Conservation (phyloP, 2,888 invertebrate genomes). For the Drosophila aldrichi region DNA sequence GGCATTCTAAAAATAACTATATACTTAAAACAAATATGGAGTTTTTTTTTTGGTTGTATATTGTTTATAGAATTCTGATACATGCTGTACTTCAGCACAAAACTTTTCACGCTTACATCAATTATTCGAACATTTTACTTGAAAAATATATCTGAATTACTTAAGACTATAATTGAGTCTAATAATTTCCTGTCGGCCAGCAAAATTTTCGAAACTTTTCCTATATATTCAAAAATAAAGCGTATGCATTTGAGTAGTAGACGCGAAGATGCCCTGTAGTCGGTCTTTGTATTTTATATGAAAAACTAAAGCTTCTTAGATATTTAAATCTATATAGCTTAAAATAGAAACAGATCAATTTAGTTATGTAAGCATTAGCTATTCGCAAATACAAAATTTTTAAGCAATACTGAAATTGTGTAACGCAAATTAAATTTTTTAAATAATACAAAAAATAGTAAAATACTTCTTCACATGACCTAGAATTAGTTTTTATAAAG, state of each 20-base stretch:
- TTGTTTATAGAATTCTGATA: slow-evolving; percentile 18
- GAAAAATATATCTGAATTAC: neutral
- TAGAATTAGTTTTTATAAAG: neutral
- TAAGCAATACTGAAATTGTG: neutral
- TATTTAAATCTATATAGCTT: neutral
- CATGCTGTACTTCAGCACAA: neutral
- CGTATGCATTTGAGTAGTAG: neutral
- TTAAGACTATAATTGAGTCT: neutral
- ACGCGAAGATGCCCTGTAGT: slow-evolving; percentile 4
- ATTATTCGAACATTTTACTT: slow-evolving; percentile 1
- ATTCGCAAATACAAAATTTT: neutral
- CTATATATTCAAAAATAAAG: slow-evolving; percentile 5
- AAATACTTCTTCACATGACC: too few species aligned
- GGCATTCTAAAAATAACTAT: slow-evolving; percentile 38
- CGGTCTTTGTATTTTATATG: neutral
- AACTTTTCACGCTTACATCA: neutral
- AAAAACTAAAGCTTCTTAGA: neutral
- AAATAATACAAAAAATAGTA: neutral
- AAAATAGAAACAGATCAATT: neutral
- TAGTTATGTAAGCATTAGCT: neutral
- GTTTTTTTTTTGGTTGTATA: slow-evolving; percentile 11
- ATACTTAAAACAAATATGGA: slow-evolving; percentile 18
- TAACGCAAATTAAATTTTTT: neutral
- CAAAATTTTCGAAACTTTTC: slow-evolving; percentile 2
- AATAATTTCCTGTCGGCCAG: slow-evolving; percentile 3